Evolutionary conservation across 2,888 invertebrate species (phyloP), one percentile per base, ranked within the genome.

Genomic region (Crossocerus cetratus): DNA sequence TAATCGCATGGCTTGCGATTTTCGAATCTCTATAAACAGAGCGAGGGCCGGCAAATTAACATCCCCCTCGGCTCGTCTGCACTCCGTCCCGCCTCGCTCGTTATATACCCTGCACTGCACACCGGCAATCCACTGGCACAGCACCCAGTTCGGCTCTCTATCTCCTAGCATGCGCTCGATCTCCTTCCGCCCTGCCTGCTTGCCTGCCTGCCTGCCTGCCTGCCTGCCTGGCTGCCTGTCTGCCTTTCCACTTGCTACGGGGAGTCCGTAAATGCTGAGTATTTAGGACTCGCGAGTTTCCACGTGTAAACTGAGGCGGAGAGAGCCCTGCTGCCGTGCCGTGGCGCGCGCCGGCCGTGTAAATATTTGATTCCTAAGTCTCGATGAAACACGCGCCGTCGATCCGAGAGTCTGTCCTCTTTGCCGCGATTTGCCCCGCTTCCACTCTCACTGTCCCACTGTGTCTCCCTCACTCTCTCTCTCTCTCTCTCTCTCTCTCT

Each of bases 361-460:
- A 83, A 82, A 82, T 82, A 82, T 82, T 82, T 82, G 82, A 83
- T 82, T 81, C 67, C 82, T 83, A 82, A 83, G 83, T 79, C 82
- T 72, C 82, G 77, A 81, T 83, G 83, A 82, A 82, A 82, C 78
- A 81, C 74, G 65, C 74, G 8, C 32, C 32, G 32, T 32, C 66
- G 68, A 49, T 49, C 49, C 49, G 16, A 59, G 72, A 72, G 65
- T 18, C 56, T 67, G 69, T 8, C n/a, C 14, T 22, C 32, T 32
- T 42, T 60, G 53, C 43, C 55, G 44, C 65, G 32, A 3, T 21
- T 21, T 2, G 45, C 2, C 3, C 44, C 44, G 1, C 16, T 8
- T 5, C n/a, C 21, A 20, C 20, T 23, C 22, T 16, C 53, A 14
- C 62, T 42, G 16, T 11, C 32, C 55, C n/a, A 5, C 59, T 20